phyloP scores from a whole-genome alignment of 2,797 vertebrate species.

The Otolemur crassicaudatus region DNA sequence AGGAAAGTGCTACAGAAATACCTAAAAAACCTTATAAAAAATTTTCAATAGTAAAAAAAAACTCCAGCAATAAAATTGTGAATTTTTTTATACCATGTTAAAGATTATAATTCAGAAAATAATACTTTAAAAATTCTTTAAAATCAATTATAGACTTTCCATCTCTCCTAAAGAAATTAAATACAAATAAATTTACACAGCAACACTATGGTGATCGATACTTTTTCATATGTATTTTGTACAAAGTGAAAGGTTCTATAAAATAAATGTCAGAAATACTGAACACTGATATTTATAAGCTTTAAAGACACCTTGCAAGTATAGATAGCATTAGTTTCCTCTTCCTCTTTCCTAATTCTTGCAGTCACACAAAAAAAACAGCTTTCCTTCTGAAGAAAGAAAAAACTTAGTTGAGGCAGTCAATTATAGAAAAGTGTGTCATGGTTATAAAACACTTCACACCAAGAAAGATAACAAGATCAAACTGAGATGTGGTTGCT shows the following conservation, averaged over 20 bases:
- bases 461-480: background rate
- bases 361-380: constrained; percentile 7
- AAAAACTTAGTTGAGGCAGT: background rate
- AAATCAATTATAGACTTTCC: background rate
- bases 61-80: constrained; percentile 5
- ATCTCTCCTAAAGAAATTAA: background rate
- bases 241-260: background rate
- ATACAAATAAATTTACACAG: constrained; percentile 45
- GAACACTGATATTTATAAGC: constrained; percentile 14
- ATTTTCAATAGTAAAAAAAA: constrained; percentile 43
- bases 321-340: background rate
- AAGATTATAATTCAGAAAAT: constrained; percentile 44
- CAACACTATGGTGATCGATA: constrained; percentile 4
- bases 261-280: constrained; percentile 48
- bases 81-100: constrained; percentile 5
- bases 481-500: background rate
- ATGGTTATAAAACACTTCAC: constrained; percentile 28
- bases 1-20: constrained; percentile 17
- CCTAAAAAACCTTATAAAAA: constrained; percentile 14
- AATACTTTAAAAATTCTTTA: constrained; percentile 37
- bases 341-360: background rate
- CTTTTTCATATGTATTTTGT: constrained; percentile 28
- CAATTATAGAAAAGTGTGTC: constrained; percentile 11
- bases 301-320: background rate
- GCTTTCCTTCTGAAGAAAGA: constrained; percentile 15